These are phyloP conservation scores for Lethenteron reissneri DNA, from an alignment of 2,113 vertebrate genomes.

Conservation along the genomic window DNA sequence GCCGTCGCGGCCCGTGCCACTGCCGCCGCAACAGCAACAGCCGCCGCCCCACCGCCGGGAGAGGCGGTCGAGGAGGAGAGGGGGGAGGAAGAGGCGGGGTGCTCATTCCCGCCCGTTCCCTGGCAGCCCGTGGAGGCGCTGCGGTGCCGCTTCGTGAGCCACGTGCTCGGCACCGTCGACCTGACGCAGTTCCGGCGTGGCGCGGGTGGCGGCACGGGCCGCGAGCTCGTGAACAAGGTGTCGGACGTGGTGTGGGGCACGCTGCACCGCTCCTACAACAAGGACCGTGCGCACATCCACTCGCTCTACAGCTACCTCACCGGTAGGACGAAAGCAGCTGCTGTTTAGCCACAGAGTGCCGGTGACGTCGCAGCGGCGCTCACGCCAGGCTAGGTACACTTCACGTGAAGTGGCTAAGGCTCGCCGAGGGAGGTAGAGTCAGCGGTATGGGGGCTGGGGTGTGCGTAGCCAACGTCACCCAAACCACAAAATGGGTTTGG, in stretches of 20 bases:
- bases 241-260: constrained; percentile 1
- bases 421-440: too few relatives aligned
- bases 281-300: constrained; percentile 4
- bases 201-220: not conserved
- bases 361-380: too few relatives aligned
- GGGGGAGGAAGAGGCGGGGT: not conserved
- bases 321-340: not conserved
- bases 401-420: too few relatives aligned
- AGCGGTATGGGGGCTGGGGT: too few relatives aligned
- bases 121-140: constrained; percentile 1
- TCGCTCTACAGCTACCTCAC: constrained; percentile 2
- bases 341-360: too few relatives aligned
- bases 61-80: too few relatives aligned
- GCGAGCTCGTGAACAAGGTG: constrained; percentile 1
- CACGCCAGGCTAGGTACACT: too few relatives aligned
- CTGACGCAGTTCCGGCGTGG: not conserved
- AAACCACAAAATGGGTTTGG: too few relatives aligned
- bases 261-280: constrained; percentile 5
- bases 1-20: not conserved
- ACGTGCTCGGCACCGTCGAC: constrained; percentile 2
- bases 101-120: not conserved
- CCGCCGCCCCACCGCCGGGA: too few relatives aligned
- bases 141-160: not conserved
- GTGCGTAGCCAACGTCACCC: too few relatives aligned
- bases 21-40: not conserved